phyloP scores from a whole-genome alignment of 1,140 invertebrate genomes.

The Telenomus remus region DNA sequence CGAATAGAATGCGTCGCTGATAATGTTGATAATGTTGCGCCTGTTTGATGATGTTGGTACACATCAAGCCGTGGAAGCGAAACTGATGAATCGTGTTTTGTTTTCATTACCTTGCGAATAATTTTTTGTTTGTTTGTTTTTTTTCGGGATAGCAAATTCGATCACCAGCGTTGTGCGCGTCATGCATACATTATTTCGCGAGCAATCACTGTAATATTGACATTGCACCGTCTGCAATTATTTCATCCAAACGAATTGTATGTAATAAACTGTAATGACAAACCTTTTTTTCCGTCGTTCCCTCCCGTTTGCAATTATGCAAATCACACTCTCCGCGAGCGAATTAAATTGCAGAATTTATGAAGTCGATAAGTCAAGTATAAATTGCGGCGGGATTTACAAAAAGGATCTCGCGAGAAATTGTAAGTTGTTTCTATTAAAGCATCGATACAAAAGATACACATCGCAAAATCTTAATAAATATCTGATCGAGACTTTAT shows the following conservation, averaged over 20 bases:
- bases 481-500: conserved; percentile 17
- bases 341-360: no score
- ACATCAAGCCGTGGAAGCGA: conserved; percentile 25
- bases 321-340: no score
- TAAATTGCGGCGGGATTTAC: conserved; percentile 1
- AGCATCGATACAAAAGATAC: conserved; percentile 8
- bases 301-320: no score
- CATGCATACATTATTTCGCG: no score
- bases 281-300: no score
- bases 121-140: no score
- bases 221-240: background rate
- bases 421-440: conserved; percentile 9
- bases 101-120: conserved; percentile 13
- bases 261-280: no score
- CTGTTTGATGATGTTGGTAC: conserved; percentile 24
- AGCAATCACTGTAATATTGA: no score
- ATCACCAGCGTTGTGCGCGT: no score
- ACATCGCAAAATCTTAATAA: conserved; percentile 20
- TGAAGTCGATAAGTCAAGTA: background rate
- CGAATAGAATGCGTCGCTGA: conserved; percentile 20
- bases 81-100: conserved; percentile 40
- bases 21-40: conserved; percentile 31
- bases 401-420: conserved; percentile 5
- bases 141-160: no score
- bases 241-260: no score